phyloP scores from a whole-genome alignment of 2,888 invertebrate species.

The Biston betularia region DNA sequence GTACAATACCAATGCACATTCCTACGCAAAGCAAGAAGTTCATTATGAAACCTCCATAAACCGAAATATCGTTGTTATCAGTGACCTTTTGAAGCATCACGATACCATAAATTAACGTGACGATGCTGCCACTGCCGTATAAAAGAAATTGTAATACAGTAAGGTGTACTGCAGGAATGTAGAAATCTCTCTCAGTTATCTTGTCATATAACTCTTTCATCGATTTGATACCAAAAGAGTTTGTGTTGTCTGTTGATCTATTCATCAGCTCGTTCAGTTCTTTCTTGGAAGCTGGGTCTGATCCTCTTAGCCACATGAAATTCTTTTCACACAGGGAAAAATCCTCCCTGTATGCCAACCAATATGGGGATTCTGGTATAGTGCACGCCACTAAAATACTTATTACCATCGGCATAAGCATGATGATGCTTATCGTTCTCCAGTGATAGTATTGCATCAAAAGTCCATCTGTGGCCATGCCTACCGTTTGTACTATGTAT shows the following conservation, averaged over 20 bases:
- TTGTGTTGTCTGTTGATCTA: conserved; percentile 13
- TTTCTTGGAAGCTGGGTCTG: conserved; percentile 30
- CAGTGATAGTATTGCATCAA: conserved; percentile 41
- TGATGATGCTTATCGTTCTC: conserved; percentile 40
- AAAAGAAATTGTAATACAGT: conserved; percentile 1
- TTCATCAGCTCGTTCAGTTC: conserved; percentile 35
- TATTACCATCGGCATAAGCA: conserved; percentile 35
- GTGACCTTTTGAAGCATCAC: conserved; percentile 30
- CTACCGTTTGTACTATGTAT: conserved; percentile 21
- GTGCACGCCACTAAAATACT: conserved; percentile 31
- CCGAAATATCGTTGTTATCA: conserved; percentile 15
- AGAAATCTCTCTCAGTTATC: conserved; percentile 9
- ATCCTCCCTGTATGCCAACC: conserved; percentile 46
- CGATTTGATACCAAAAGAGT: neutral
- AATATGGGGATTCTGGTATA: conserved; percentile 48
- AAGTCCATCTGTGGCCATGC: conserved; percentile 34
- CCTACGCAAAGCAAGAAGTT: conserved; percentile 5
- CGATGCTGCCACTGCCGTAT: conserved; percentile 13
- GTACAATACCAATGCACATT: neutral
- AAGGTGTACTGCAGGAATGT: conserved; percentile 12
- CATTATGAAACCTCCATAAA: conserved; percentile 11
- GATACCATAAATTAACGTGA: conserved; percentile 12
- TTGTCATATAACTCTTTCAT: neutral
- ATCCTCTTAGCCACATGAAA: conserved; percentile 43
- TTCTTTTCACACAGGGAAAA: conserved; percentile 37